A percentile compares a stretch with the other conserved stretches of the same genome.
phyloP scores from a whole-genome alignment of 2,888 invertebrate species.

The Meteorus colon region DNA sequence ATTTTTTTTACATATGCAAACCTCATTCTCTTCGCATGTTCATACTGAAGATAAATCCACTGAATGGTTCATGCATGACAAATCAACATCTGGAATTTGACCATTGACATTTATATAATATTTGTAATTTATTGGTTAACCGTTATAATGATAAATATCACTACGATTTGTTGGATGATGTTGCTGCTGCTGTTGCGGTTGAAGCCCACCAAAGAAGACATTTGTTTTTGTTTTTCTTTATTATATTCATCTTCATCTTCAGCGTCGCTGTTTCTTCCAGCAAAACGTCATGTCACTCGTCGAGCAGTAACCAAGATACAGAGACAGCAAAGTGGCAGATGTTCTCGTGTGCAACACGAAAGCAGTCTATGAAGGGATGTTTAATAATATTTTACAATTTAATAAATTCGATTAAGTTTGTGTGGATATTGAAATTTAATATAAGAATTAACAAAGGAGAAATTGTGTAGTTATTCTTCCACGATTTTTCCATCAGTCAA shows the following conservation, averaged over 20 bases:
- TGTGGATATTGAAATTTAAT: no score
- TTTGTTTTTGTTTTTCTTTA: conserved; percentile 18
- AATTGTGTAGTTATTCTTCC: no score
- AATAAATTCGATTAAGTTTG: no score
- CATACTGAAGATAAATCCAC: neutral
- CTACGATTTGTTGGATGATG: neutral
- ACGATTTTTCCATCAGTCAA: no score
- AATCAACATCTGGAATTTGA: conserved; percentile 9
- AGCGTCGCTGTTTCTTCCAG: conserved; percentile 15
- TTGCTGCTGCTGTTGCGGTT: neutral
- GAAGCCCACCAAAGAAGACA: conserved; percentile 37
- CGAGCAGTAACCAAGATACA: conserved; percentile 10
- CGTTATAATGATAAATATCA: conserved; percentile 15
- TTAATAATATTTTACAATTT: no score
- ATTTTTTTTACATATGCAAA: neutral
- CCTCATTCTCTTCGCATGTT: neutral
- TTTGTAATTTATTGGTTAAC: conserved; percentile 10
- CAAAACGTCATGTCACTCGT: conserved; percentile 35
- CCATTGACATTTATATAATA: conserved; percentile 16
- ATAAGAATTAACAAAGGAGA: no score
- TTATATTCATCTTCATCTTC: conserved; percentile 9
- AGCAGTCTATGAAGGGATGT: no score
- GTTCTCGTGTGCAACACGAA: neutral
- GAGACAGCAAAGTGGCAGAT: neutral
- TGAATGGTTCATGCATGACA: neutral